Percentiles rank a stretch among this genome's conserved stretches.
These are phyloP conservation scores for Gastrophryne carolinensis DNA, from an alignment of 2,797 vertebrate species.

Conservation along the genomic window DNA sequence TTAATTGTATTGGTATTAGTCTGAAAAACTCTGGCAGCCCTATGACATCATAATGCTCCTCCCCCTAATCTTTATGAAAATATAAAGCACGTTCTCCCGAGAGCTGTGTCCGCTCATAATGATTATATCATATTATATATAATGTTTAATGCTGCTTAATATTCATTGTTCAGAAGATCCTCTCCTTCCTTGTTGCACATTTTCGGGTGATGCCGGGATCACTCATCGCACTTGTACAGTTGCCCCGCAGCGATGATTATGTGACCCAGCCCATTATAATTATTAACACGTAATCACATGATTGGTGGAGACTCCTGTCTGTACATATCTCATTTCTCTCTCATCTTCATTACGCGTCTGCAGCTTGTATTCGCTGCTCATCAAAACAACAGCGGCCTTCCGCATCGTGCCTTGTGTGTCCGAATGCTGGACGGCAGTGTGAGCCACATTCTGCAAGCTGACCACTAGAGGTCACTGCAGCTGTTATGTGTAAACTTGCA, in stretches of 20 bases:
- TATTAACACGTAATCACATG: constrained; percentile 1
- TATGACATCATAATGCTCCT: too few species aligned
- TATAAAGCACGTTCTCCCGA: too few species aligned
- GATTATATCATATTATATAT: too few species aligned
- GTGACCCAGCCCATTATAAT: constrained; percentile 27
- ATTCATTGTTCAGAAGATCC: neutral
- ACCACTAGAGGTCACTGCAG: too few species aligned
- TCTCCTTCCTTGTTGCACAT: neutral
- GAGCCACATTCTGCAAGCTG: neutral
- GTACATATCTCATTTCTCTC: neutral
- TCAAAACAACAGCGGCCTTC: neutral
- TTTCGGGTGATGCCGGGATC: neutral
- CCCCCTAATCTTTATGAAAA: too few species aligned
- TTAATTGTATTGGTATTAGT: too few species aligned
- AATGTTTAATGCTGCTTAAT: neutral
- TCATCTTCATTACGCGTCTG: neutral
- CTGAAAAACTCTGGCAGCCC: too few species aligned
- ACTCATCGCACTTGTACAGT: constrained; percentile 13
- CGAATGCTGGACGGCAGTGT: neutral
- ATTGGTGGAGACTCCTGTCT: neutral
- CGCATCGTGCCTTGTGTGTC: neutral
- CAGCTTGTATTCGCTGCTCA: neutral
- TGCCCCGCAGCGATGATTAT: constrained; percentile 17
- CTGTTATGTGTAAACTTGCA: too few species aligned
- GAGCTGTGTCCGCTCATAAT: too few species aligned